Conservation (phyloP, 2,888 invertebrate species). For the Platerodrilus igneus region DNA sequence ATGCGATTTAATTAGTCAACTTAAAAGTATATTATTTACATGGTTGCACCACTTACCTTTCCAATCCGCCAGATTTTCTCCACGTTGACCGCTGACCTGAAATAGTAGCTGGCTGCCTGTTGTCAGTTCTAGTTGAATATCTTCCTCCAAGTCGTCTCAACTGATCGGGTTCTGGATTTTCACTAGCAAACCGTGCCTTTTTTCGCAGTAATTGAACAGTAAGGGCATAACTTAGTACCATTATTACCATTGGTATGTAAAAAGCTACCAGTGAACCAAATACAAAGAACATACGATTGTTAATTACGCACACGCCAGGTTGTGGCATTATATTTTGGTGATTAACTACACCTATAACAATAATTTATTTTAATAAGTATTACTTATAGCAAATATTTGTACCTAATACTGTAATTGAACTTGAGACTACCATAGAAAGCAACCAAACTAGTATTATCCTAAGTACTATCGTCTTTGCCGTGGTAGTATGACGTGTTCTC, state of each 20-base stretch:
- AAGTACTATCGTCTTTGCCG: constrained; percentile 74
- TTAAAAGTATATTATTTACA: no score
- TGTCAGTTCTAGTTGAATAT: constrained; percentile 37
- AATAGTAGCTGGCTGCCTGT: constrained; percentile 37
- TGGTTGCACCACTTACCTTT: no score
- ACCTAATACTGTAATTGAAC: constrained; percentile 80
- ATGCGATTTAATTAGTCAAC: no score
- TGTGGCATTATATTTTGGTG: constrained; percentile 76
- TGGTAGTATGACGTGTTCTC: constrained; percentile 78
- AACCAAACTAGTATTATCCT: constrained; percentile 92
- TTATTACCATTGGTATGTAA: constrained; percentile 91
- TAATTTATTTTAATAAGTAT: constrained; percentile 3
- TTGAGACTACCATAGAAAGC: constrained; percentile 82
- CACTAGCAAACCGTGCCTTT: constrained; percentile 69
- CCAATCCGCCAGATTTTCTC: constrained; percentile 46
- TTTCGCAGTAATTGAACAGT: constrained; percentile 82
- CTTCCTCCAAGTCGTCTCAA: constrained; percentile 52
- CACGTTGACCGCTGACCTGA: constrained; percentile 39
- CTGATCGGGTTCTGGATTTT: constrained; percentile 58
- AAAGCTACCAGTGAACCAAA: constrained; percentile 91
- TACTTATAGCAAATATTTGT: constrained; percentile 41
- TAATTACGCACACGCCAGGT: constrained; percentile 71
- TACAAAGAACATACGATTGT: constrained; percentile 81
- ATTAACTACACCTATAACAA: constrained; percentile 65
- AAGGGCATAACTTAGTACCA: constrained; percentile 87